A percentile compares a stretch with the other conserved stretches of the same genome.
Conservation (phyloP, 2,113 vertebrate species). For the Cyrtonyx montezumae region DNA sequence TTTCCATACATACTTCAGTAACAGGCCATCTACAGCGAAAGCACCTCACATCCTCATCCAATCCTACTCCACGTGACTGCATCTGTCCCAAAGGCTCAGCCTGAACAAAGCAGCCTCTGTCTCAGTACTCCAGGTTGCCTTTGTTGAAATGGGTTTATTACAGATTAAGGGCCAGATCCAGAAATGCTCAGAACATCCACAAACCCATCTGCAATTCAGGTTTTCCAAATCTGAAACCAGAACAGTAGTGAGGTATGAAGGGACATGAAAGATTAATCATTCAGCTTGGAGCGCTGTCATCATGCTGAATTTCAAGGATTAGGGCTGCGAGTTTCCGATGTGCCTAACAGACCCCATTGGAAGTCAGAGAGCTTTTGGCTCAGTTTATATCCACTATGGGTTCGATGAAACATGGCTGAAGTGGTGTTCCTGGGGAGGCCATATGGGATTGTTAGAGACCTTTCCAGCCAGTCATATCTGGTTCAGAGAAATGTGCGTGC, state of each 20-base stretch:
- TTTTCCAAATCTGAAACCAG: slow-evolving; percentile 1
- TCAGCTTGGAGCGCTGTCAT: background rate
- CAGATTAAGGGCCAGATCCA: background rate
- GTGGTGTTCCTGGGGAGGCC: slow-evolving; percentile 24
- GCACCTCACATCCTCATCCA: background rate
- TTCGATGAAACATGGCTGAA: slow-evolving; percentile 7
- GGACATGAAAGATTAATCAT: background rate
- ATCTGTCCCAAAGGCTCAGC: background rate
- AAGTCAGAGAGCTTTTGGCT: slow-evolving; percentile 26
- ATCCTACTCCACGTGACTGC: rapidly evolving
- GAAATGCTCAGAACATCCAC: slow-evolving; percentile 4
- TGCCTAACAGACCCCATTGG: background rate
- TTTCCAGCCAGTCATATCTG: slow-evolving; percentile 42
- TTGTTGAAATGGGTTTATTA: background rate
- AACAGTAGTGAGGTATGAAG: slow-evolving; percentile 23
- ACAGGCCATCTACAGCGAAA: background rate
- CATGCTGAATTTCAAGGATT: background rate
- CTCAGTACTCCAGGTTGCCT: background rate
- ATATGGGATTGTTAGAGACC: slow-evolving; percentile 56
- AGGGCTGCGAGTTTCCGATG: background rate
- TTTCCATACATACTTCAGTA: background rate
- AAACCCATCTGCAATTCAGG: background rate
- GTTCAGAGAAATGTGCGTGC: background rate
- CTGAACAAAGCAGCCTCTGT: background rate
- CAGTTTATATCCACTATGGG: background rate